Conservation (phyloP, 2,797 vertebrate genomes). For the Pagetopsis macropterus region DNA sequence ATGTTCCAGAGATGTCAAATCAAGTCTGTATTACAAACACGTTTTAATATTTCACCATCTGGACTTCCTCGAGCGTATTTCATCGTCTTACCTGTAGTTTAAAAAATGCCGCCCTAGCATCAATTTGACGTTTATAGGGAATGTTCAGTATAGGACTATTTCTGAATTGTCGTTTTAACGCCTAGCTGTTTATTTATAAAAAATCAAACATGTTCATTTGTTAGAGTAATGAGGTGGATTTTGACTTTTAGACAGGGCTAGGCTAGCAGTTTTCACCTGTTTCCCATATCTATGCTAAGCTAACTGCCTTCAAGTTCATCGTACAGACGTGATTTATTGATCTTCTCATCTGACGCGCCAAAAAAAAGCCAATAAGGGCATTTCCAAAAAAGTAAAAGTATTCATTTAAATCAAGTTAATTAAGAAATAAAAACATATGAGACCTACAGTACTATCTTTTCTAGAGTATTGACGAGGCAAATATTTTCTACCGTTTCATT, state of each 20-base stretch:
- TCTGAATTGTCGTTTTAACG: not conserved
- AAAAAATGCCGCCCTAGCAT: not conserved
- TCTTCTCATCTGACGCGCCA: not conserved
- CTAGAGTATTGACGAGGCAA: conserved; percentile 51
- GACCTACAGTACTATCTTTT: conserved; percentile 64
- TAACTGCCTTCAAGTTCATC: conserved; percentile 1
- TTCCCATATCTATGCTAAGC: conserved; percentile 24
- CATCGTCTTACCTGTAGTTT: not conserved
- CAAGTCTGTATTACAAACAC: not conserved
- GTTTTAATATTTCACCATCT: not conserved
- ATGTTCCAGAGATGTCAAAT: not conserved
- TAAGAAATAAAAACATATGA: conserved; percentile 26
- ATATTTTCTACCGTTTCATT: conserved; percentile 56
- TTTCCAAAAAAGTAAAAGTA: conserved; percentile 27
- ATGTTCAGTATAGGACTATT: not conserved
- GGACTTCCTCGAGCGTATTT: not conserved
- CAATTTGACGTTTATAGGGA: not conserved
- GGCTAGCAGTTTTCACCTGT: not conserved
- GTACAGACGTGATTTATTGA: too few relatives aligned
- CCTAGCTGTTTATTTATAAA: not conserved
- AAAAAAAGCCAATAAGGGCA: not conserved
- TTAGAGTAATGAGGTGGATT: too few relatives aligned
- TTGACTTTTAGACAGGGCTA: not conserved
- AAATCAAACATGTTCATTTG: not conserved
- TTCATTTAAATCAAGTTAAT: not conserved